Base-by-base conservation (phyloP, 2,113 vertebrate genomes). In the Pomatorhinus ruficollis region DNA sequence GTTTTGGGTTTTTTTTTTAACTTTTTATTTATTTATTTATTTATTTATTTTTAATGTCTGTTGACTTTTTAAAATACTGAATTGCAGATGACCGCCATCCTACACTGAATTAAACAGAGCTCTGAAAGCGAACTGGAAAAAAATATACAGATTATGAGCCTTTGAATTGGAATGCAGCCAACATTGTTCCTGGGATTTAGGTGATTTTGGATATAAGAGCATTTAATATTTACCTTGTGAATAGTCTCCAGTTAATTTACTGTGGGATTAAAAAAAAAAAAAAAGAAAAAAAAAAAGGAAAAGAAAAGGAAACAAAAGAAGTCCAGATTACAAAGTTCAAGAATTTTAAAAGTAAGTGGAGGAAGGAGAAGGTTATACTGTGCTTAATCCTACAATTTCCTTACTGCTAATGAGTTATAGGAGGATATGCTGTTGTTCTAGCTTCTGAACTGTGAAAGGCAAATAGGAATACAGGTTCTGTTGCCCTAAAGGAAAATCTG, bases 341-440 rank as follows among this genome's bases (percentile, higher is more conserved):
- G 40, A 52, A 91, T 86, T 80, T 95, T 80, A 56, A 54, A 93
- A 66, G 27, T 60, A 88, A 75, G 47, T 75, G 84, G 54, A 87
- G 78, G 65, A 87, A 91, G 63, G 39, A 88, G 75, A 88, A 74
- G 42, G 47, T 92, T 83, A 83, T 60, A 60, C 40, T 23, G 9
- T 1, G 1, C 35, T 90, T 90, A 88, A 90, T 85, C 71, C 76
- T 86, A 88, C 84, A 78, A 63, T 93, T 96, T 96, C 92, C 91
- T 93, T 54, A 47, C 54, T 90, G 54, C 56, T 95, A 91, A 88
- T 93, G 82, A 93, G 47, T 86, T 86, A 74, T 77, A 66, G 78
- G 45, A 74, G 42, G 54, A 47, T 50, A 77, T 72, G 39, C 21
- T 91, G 60, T 94, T 93, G 53, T 83, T 82, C 54, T 89, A 91